phyloP scores from a whole-genome alignment of 2,888 invertebrate species.

The Crematogaster levior region DNA sequence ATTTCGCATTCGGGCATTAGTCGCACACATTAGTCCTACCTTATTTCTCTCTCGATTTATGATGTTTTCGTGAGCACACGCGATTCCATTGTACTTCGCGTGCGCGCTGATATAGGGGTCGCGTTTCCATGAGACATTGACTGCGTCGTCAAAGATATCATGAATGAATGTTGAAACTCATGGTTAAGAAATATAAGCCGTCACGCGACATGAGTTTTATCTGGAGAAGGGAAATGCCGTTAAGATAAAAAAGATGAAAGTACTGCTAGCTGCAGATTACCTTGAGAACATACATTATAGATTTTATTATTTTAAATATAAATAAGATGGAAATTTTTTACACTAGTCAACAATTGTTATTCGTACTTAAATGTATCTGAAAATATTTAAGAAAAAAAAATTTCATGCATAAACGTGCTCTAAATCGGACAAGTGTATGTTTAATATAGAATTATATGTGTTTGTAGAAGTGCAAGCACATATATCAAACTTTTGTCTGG shows the following conservation, averaged over 20 bases:
- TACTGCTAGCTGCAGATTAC: neutral
- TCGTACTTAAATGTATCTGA: neutral
- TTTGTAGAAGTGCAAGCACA: neutral
- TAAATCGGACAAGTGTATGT: neutral
- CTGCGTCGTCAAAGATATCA: slow-evolving; percentile 32
- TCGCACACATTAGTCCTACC: neutral
- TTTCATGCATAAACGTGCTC: neutral
- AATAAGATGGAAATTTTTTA: neutral
- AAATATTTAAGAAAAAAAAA: neutral
- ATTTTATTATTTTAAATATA: neutral
- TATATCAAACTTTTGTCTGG: neutral
- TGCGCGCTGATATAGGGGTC: slow-evolving; percentile 23
- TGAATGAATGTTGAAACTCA: slow-evolving; percentile 27
- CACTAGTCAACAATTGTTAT: neutral
- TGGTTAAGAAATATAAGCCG: slow-evolving; percentile 3
- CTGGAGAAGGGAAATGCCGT: neutral
- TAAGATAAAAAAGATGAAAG: neutral
- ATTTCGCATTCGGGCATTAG: neutral
- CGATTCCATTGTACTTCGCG: slow-evolving; percentile 27
- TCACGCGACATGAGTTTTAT: slow-evolving; percentile 27
- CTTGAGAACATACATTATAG: neutral
- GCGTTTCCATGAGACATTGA: slow-evolving; percentile 27
- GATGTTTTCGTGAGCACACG: neutral
- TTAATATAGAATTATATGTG: neutral
- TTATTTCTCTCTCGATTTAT: neutral